Conservation (phyloP, 2,113 vertebrate genomes). For the Gasterosteus nipponicus region DNA sequence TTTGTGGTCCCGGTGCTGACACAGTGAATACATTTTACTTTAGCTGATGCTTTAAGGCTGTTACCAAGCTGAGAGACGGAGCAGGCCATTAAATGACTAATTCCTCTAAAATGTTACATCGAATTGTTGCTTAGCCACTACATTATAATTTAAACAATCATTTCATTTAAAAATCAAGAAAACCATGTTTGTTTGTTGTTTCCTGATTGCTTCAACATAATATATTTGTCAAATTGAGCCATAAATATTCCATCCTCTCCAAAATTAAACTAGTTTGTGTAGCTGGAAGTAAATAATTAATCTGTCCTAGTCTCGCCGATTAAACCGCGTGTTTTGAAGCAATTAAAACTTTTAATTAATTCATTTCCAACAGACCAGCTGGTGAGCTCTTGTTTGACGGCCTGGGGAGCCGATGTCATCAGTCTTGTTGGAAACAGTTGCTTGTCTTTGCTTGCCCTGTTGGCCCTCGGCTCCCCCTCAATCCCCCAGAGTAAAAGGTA, state of each 20-base stretch:
- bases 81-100: not conserved
- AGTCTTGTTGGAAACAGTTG: slow-evolving; percentile 69
- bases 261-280: slow-evolving; percentile 17
- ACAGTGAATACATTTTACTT: not conserved
- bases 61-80: not conserved
- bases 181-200: not conserved
- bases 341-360: slow-evolving; percentile 58
- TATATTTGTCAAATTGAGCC: not conserved
- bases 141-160: not conserved
- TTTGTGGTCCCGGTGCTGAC: not conserved
- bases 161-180: not conserved
- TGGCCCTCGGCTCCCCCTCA: slow-evolving; percentile 32
- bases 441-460: slow-evolving; percentile 76
- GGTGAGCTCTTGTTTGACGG: slow-evolving; percentile 41
- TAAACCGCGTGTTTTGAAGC: slow-evolving; percentile 50
- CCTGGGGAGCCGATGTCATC: slow-evolving; percentile 61
- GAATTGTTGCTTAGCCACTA: not conserved
- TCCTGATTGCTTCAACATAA: not conserved
- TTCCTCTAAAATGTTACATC: not conserved
- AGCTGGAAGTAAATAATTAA: slow-evolving; percentile 19
- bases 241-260: not conserved
- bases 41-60: not conserved
- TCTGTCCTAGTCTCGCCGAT: slow-evolving; percentile 34
- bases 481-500: slow-evolving; percentile 52
- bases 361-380: slow-evolving; percentile 68